phyloP scores from a whole-genome alignment of 2,888 invertebrate genomes.

The Apamea crenata region DNA sequence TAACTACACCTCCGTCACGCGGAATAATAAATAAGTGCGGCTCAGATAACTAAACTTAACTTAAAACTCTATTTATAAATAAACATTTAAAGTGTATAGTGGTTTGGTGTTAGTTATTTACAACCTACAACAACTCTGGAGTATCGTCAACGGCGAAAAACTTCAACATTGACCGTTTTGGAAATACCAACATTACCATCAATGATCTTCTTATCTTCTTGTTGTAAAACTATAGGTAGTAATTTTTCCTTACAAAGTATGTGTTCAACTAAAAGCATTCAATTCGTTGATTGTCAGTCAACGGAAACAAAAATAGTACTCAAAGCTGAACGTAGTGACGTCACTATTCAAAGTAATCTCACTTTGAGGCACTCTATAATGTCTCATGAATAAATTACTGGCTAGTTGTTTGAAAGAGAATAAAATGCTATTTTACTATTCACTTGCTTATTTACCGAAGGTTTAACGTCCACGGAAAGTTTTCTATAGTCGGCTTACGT shows the following conservation, averaged over 20 bases:
- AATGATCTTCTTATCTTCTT: not conserved
- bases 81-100: no score
- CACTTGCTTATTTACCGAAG: constrained; percentile 40
- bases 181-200: not conserved
- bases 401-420: constrained; percentile 56
- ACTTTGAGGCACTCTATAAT: constrained; percentile 54
- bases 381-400: constrained; percentile 67
- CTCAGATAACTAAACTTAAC: no score
- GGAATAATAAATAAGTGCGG: no score
- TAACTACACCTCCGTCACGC: no score
- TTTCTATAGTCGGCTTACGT: constrained; percentile 13
- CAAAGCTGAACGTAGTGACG: constrained; percentile 23
- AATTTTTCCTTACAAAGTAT: no score
- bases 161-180: no score
- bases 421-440: constrained; percentile 59
- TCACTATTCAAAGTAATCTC: constrained; percentile 53
- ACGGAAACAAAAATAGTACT: constrained; percentile 18
- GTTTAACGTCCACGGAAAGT: constrained; percentile 10
- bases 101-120: no score
- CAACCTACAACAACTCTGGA: no score
- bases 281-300: constrained; percentile 12
- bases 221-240: not conserved
- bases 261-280: not conserved
- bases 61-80: no score
- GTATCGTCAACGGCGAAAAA: no score